Conservation (phyloP, 2,113 vertebrate genomes). For the Xenus cinereus region DNA sequence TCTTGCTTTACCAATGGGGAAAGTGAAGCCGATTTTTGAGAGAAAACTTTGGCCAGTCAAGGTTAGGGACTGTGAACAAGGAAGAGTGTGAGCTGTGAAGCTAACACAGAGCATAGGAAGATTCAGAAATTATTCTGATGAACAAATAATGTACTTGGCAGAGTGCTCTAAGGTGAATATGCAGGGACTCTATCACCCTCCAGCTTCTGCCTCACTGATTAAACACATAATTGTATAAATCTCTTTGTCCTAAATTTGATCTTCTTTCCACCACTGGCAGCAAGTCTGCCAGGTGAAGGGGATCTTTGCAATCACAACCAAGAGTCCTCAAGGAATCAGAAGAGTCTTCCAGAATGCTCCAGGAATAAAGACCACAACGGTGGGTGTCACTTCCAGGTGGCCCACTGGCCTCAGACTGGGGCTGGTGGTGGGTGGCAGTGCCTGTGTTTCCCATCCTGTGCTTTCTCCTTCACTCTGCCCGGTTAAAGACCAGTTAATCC, state of each 20-base stretch:
- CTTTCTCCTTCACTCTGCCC: no score
- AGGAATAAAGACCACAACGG: neutral
- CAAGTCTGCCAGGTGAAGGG: neutral
- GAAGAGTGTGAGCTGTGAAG: neutral
- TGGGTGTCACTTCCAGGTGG: neutral
- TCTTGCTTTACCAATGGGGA: neutral
- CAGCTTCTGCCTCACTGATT: neutral
- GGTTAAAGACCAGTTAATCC: neutral
- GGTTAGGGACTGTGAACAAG: neutral
- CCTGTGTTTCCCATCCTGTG: neutral
- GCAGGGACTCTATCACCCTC: neutral
- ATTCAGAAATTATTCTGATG: neutral
- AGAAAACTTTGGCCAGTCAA: neutral
- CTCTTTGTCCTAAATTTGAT: neutral
- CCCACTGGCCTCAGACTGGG: accelerated
- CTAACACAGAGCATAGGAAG: neutral
- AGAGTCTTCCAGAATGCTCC: neutral
- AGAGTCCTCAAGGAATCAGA: neutral
- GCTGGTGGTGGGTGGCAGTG: neutral
- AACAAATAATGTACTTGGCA: neutral
- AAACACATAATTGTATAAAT: neutral
- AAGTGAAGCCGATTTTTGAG: neutral
- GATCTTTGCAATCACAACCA: neutral
- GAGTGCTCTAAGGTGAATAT: neutral
- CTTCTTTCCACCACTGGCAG: neutral